Conservation (phyloP, 2,797 vertebrate genomes). For the Sarcophilus harrisii region DNA sequence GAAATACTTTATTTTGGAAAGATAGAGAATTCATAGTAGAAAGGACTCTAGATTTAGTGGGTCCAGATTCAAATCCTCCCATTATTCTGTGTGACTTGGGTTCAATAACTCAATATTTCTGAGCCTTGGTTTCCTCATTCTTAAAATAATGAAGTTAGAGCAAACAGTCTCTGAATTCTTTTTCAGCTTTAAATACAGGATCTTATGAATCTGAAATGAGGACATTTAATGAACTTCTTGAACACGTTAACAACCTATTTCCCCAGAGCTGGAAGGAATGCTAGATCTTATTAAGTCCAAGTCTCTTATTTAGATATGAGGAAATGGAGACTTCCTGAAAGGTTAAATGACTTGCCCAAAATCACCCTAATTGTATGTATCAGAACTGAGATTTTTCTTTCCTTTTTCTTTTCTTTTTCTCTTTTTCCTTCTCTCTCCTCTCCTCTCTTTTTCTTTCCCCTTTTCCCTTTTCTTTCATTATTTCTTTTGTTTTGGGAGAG, state of each 20-base stretch:
- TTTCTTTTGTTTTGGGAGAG: too few species aligned
- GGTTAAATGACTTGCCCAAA: background rate
- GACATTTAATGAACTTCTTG: slow-evolving; percentile 67
- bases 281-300: background rate
- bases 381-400: background rate
- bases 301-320: background rate
- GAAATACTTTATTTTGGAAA: slow-evolving; percentile 73
- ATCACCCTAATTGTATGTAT: background rate
- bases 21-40: slow-evolving; percentile 72
- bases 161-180: background rate
- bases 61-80: background rate
- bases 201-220: background rate
- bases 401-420: too few species aligned
- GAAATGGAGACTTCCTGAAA: background rate
- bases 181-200: background rate
- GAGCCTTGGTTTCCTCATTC: background rate
- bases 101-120: background rate
- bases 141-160: background rate
- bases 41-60: background rate
- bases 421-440: too few species aligned
- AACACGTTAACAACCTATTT: slow-evolving; percentile 40
- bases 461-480: too few species aligned
- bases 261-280: background rate
- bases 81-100: background rate
- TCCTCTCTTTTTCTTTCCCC: too few species aligned